phyloP scores from a whole-genome alignment of 2,888 invertebrate species.

The Pyrochroa serraticornis region DNA sequence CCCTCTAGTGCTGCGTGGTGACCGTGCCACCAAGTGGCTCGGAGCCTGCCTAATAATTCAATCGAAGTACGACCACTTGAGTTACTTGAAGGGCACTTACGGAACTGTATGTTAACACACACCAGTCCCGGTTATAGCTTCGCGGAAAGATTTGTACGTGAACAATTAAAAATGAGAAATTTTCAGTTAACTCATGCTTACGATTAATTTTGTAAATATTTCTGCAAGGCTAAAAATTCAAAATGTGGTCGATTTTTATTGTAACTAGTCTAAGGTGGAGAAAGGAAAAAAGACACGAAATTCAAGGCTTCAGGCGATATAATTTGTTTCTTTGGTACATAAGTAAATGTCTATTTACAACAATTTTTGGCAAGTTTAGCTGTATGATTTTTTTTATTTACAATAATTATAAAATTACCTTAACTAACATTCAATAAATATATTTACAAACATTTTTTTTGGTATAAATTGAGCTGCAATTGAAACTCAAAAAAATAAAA shows the following conservation, averaged over 20 bases:
- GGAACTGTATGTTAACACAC: slow-evolving; percentile 11
- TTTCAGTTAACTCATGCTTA: too few relatives aligned
- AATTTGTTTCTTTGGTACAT: too few relatives aligned
- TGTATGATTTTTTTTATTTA: slow-evolving; percentile 21
- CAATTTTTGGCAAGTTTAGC: slow-evolving; percentile 27
- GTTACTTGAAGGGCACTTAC: slow-evolving; percentile 19
- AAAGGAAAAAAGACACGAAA: too few relatives aligned
- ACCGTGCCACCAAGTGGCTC: slow-evolving; percentile 14
- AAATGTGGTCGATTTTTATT: too few relatives aligned
- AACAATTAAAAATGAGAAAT: too few relatives aligned
- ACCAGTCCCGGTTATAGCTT: slow-evolving; percentile 2
- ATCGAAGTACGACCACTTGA: slow-evolving; percentile 25
- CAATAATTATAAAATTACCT: slow-evolving; percentile 6
- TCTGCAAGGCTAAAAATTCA: too few relatives aligned
- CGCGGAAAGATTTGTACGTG: slow-evolving; percentile 20
- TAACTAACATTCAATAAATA: slow-evolving; percentile 3
- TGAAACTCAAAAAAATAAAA: too few relatives aligned
- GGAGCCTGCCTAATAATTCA: slow-evolving; percentile 19
- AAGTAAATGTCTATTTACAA: slow-evolving; percentile 16
- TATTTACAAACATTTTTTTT: neutral
- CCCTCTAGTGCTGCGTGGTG: slow-evolving; percentile 1
- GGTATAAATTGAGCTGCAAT: too few relatives aligned
- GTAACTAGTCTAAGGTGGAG: too few relatives aligned
- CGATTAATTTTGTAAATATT: too few relatives aligned
- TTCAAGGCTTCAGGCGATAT: too few relatives aligned